phyloP scores from a whole-genome alignment of 92 coral and sea anemone species.

The Ricordea florida region DNA sequence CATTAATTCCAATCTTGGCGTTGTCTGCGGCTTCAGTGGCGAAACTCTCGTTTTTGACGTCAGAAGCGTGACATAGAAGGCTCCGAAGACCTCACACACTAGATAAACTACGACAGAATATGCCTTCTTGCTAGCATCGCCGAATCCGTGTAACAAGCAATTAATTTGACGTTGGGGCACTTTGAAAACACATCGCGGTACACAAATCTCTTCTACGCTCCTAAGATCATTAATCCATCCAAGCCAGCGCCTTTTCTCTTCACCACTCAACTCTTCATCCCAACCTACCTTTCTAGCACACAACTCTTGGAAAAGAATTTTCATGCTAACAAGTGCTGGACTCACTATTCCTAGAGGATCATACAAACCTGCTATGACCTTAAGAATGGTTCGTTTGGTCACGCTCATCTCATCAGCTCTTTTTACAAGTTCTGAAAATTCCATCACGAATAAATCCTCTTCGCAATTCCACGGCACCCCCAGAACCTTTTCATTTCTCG shows the following conservation, averaged over 20 bases:
- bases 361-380: slow-evolving; percentile 32
- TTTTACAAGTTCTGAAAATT: not conserved
- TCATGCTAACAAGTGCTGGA: slow-evolving; percentile 27
- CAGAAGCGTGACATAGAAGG: not conserved
- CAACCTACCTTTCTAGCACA: slow-evolving; percentile 34
- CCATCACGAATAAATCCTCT: slow-evolving; percentile 12
- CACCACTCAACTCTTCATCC: slow-evolving; percentile 25
- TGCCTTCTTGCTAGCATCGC: slow-evolving; percentile 17
- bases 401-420: not conserved
- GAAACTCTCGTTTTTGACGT: slow-evolving; percentile 29
- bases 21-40: slow-evolving; percentile 5
- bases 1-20: slow-evolving; percentile 19
- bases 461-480: slow-evolving; percentile 42
- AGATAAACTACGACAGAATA: slow-evolving; percentile 23
- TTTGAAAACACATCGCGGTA: slow-evolving; percentile 30
- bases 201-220: not conserved
- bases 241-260: slow-evolving; percentile 12
- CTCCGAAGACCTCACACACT: slow-evolving; percentile 4
- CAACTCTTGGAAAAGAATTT: slow-evolving; percentile 28
- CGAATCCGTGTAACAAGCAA: slow-evolving; percentile 11
- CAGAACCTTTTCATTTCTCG: slow-evolving; percentile 20
- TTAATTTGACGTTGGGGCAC: not conserved
- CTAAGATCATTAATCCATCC: slow-evolving; percentile 22
- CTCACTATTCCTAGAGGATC: slow-evolving; percentile 42
- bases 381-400: slow-evolving; percentile 25